Conservation (phyloP, 2,888 invertebrate genomes). For the Cerastis leucographa region DNA sequence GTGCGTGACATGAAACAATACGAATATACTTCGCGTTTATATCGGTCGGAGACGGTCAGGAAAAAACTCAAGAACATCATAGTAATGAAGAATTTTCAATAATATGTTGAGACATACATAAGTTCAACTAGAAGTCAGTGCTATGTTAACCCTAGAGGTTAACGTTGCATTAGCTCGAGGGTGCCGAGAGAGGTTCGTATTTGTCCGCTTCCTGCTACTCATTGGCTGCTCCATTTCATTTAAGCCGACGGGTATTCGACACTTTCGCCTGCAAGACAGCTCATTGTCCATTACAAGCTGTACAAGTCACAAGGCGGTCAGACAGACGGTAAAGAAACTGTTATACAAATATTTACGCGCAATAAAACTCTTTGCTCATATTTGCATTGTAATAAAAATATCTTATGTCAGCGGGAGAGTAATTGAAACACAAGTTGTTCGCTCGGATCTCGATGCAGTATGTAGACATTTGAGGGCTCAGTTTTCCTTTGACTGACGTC, state of each 20-base stretch:
- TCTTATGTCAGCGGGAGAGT: not conserved
- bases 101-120: conserved; percentile 14
- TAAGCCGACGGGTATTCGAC: conserved; percentile 25
- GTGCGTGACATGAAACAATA: conserved; percentile 59
- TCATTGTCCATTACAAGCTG: conserved; percentile 9
- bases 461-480: too few relatives aligned
- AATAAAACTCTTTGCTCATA: conserved; percentile 45
- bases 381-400: conserved; percentile 13
- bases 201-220: not conserved
- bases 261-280: conserved; percentile 15
- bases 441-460: not conserved
- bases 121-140: not conserved
- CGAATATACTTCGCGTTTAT: conserved; percentile 42
- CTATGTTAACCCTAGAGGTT: not conserved
- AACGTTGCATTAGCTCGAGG: conserved; percentile 2
- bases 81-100: conserved; percentile 24
- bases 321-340: conserved; percentile 52
- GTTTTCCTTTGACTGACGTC: too few relatives aligned
- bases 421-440: conserved; percentile 5
- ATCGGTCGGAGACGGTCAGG: conserved; percentile 6
- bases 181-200: conserved; percentile 9
- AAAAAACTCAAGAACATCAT: conserved; percentile 24
- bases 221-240: conserved; percentile 35
- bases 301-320: conserved; percentile 36
- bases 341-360: conserved; percentile 62